phyloP scores from a whole-genome alignment of 2,797 vertebrate genomes.

The Pygocentrus nattereri region DNA sequence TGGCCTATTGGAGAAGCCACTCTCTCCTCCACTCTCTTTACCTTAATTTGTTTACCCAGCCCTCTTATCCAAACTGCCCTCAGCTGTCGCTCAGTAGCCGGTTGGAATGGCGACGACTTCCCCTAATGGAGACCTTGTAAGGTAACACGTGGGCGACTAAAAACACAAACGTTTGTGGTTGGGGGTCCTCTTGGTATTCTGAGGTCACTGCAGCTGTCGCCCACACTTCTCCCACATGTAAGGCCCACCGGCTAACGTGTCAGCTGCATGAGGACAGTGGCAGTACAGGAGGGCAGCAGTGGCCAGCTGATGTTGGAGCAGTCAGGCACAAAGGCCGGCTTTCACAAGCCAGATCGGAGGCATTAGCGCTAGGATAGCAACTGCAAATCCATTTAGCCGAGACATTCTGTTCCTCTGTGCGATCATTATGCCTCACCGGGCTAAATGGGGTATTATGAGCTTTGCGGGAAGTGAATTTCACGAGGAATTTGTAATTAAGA shows the following conservation, averaged over 20 bases:
- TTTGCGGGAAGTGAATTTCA: slow-evolving; percentile 25
- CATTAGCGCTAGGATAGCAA: slow-evolving; percentile 43
- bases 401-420: slow-evolving; percentile 30
- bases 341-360: slow-evolving; percentile 36
- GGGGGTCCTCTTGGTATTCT: slow-evolving; percentile 17
- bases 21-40: slow-evolving; percentile 11
- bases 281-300: neutral
- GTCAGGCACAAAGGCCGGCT: slow-evolving; percentile 39
- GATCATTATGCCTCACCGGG: slow-evolving; percentile 30
- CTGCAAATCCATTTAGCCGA: slow-evolving; percentile 48
- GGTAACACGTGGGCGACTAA: slow-evolving; percentile 27
- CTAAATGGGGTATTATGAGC: slow-evolving; percentile 36
- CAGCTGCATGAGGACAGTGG: neutral
- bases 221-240: slow-evolving; percentile 30
- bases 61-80: slow-evolving; percentile 20
- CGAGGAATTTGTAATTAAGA: slow-evolving; percentile 35
- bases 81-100: slow-evolving; percentile 32
- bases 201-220: slow-evolving; percentile 52
- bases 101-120: slow-evolving; percentile 1
- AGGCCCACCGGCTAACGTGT: neutral
- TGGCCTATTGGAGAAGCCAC: neutral
- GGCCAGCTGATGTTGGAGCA: neutral
- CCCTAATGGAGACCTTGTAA: neutral
- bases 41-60: slow-evolving; percentile 34
- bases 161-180: slow-evolving; percentile 55